A percentile compares a stretch with the other conserved stretches of the same genome.
These are phyloP conservation scores for Hylia prasina DNA, from an alignment of 2,113 vertebrate species.

Conservation along the genomic window DNA sequence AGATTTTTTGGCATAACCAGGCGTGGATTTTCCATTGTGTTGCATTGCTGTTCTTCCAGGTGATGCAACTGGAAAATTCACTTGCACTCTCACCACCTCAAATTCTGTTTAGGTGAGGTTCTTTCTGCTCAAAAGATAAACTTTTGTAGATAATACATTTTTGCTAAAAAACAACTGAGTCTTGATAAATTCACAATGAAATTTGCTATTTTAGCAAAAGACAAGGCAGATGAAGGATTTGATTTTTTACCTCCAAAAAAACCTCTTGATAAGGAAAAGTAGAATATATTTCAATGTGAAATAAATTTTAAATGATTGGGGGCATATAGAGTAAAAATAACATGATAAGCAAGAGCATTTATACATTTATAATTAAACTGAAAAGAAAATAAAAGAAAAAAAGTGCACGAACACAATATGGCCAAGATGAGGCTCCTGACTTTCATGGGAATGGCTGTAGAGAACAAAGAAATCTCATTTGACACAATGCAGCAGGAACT, in stretches of 20 bases:
- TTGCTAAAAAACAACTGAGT: not conserved
- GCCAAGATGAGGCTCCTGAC: constrained; percentile 97
- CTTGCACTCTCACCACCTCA: not conserved
- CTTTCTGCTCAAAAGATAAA: not conserved
- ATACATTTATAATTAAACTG: too few species aligned
- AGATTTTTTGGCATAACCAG: not conserved
- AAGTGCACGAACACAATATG: constrained; percentile 97
- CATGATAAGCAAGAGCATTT: not conserved
- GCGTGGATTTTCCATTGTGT: not conserved
- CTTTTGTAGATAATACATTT: not conserved
- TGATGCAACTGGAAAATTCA: not conserved
- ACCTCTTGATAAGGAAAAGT: not conserved
- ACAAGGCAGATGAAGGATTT: not conserved
- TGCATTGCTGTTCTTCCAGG: not conserved
- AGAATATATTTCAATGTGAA: not conserved
- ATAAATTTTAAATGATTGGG: not conserved
- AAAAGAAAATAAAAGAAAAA: too few species aligned
- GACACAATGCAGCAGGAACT: constrained; percentile 97
- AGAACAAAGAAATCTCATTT: constrained; percentile 95
- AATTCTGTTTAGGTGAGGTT: not conserved
- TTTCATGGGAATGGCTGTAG: constrained; percentile 99
- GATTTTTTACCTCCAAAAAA: not conserved
- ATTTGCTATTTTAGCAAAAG: not conserved
- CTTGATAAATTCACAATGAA: not conserved
- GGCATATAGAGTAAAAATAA: not conserved